Conservation (phyloP, 2,888 invertebrate species). For the Brachyptera risi region DNA sequence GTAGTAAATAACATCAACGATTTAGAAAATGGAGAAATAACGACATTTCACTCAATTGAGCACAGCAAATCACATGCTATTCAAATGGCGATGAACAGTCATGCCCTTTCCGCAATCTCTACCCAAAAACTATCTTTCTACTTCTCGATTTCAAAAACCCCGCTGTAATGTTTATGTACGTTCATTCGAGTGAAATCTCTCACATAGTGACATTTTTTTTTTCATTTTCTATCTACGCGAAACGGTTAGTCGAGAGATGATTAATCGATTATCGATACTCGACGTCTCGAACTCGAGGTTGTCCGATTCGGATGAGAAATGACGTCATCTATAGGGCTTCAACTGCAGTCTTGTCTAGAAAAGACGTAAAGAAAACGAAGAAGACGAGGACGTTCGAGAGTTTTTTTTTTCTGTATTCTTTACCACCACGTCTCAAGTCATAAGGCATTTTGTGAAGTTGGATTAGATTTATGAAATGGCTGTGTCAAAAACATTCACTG, state of each 20-base stretch:
- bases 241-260: not conserved
- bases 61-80: too few relatives aligned
- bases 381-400: too few relatives aligned
- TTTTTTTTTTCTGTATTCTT: not conserved
- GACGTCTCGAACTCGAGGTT: not conserved
- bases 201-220: not conserved
- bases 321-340: conserved; percentile 11
- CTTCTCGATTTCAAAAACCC: not conserved
- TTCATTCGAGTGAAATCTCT: not conserved
- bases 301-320: conserved; percentile 15
- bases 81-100: not conserved
- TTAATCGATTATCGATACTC: conserved; percentile 20
- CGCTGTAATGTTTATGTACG: not conserved
- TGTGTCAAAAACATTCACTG: not conserved
- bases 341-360: conserved; percentile 16
- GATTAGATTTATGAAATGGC: conserved; percentile 11
- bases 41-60: too few relatives aligned
- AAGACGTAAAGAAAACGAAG: not conserved
- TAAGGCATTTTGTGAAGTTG: conserved; percentile 3
- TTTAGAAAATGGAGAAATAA: too few relatives aligned
- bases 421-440: conserved; percentile 1
- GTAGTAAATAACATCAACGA: too few relatives aligned
- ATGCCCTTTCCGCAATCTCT: not conserved
- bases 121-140: not conserved
- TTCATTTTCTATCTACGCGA: too few relatives aligned